These are phyloP conservation scores for Larimichthys polyactis DNA, from an alignment of 2,113 vertebrate species.

Conservation along the genomic window DNA sequence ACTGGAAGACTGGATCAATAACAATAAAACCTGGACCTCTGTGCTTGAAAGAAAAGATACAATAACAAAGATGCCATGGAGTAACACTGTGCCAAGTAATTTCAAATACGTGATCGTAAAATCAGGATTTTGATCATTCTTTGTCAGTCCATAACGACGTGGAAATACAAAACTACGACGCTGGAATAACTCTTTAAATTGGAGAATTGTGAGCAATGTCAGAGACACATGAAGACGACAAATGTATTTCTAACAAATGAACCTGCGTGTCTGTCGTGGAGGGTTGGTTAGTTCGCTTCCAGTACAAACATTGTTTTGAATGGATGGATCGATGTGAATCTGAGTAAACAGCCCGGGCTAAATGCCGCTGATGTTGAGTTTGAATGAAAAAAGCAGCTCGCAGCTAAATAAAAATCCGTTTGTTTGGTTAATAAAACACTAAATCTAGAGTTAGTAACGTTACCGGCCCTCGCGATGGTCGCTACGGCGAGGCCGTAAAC, in stretches of 20 bases:
- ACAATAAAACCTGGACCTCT: background rate
- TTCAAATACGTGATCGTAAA: background rate
- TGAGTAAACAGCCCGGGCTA: background rate
- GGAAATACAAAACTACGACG: background rate
- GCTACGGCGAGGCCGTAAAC: conserved; percentile 12
- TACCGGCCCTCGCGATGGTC: background rate
- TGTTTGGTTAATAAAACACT: background rate
- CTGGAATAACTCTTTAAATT: background rate
- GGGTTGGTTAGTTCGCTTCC: too few relatives aligned
- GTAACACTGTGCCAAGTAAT: background rate
- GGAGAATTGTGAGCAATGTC: background rate
- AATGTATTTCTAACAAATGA: background rate
- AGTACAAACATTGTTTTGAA: background rate
- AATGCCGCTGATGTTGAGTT: too few relatives aligned
- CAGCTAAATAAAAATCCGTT: too few relatives aligned
- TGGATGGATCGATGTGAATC: background rate
- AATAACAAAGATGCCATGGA: background rate
- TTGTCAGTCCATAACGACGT: background rate
- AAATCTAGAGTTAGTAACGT: background rate
- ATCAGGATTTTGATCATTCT: background rate
- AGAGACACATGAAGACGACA: background rate
- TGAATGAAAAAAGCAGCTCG: background rate
- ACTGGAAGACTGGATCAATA: too few relatives aligned
- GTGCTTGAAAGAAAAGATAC: background rate
- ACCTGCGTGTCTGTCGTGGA: background rate